These are phyloP conservation scores for Bucco capensis DNA, from an alignment of 2,113 vertebrate species.

Conservation along the genomic window DNA sequence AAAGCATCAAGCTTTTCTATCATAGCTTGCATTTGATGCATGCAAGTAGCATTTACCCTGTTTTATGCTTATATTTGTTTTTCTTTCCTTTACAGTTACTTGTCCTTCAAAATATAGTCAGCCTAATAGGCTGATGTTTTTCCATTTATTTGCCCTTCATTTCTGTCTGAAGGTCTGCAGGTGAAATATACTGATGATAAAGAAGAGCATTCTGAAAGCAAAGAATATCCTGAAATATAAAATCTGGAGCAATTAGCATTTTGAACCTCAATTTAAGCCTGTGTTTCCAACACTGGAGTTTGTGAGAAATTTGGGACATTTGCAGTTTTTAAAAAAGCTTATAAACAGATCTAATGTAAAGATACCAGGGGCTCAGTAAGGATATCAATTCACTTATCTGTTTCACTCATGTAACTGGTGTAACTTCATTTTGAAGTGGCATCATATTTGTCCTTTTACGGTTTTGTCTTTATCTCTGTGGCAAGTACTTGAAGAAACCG, in stretches of 20 bases:
- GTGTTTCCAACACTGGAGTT: not conserved
- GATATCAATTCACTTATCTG: not conserved
- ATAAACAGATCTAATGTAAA: not conserved
- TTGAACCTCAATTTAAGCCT: not conserved
- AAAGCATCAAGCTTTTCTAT: not conserved
- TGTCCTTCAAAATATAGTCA: not conserved
- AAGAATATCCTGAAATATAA: not conserved
- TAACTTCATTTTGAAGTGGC: not conserved
- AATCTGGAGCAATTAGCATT: not conserved
- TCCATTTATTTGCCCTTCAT: not conserved
- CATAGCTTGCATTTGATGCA: not conserved
- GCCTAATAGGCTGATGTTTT: not conserved
- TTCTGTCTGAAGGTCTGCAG: not conserved
- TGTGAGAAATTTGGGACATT: not conserved
- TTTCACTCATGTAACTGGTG: not conserved
- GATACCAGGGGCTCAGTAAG: not conserved
- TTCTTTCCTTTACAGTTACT: not conserved
- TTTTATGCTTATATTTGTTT: not conserved
- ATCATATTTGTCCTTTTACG: not conserved
- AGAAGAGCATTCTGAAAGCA: not conserved
- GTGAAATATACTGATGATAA: not conserved
- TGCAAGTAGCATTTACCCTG: not conserved
- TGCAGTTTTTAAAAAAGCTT: not conserved
- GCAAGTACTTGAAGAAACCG: not conserved
- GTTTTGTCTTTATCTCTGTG: not conserved